Evolutionary conservation across 2,113 vertebrate genomes (phyloP), one percentile per base, ranked within the genome.

Genomic region (Baryphthengus martii): DNA sequence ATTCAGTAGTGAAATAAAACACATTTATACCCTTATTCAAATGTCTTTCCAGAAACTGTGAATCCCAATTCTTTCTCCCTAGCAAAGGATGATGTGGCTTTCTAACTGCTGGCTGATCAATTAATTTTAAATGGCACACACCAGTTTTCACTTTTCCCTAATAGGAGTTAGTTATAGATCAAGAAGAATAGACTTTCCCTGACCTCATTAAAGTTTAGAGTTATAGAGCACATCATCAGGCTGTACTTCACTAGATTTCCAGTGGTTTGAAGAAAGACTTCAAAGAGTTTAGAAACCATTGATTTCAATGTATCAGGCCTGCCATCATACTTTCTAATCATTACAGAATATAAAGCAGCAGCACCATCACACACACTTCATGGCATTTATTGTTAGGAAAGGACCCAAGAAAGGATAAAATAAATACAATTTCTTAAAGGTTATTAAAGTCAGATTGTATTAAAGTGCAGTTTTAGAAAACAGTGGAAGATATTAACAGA

Each of bases 401-500:
- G 53, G 29, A 63, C 75, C 75, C 49, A 90, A 55, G 42, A 95
- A 88, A 79, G 74, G 20, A 73, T 31, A 80, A 62, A 88, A 85
- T 83, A 92, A 95, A 97, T 83, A 59, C 66, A 89, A 82, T 89
- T 63, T 79, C 25, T 83, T 68, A 35, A 24, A 76, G 66, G 37
- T 52, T 80, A 68, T 80, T 76, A 31, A 79, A 74, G 61, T 86
- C 58, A 85, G 56, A 58, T 68, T 90, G 52, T 65, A 44, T 49
- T 55, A 76, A 92, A 89, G 40, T 49, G 42, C 33, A 85, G 39
- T 92, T 68, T 77, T 92, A 88, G 79, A 83, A 96, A 97, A 90
- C 37, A 93, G 89, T 90, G 35, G 50, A 81, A 70, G 59, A 58
- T 88, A 94, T 89, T 63, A 90, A 72, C 70, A 81, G 77, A 66